Evolutionary conservation across 1,140 invertebrate species (phyloP).

Genomic region (Meloidogyne chitwoodi): DNA sequence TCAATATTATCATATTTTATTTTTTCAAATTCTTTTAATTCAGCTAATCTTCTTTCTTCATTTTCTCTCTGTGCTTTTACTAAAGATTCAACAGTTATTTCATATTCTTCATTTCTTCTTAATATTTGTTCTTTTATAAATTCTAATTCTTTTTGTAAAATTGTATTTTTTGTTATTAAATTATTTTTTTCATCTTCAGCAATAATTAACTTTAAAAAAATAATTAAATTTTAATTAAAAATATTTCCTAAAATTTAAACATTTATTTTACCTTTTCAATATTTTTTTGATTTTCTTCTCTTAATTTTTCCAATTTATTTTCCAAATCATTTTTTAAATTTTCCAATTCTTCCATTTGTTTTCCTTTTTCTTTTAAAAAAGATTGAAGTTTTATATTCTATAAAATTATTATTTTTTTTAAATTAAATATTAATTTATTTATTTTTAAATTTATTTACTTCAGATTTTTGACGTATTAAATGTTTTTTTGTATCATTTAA

Average conservation of each 20-base stretch:
- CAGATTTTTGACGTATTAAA: constrained; percentile 46
- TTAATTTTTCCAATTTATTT: constrained; percentile 49
- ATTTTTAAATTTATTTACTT: too few relatives aligned
- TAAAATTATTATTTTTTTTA: constrained; percentile 5
- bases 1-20: constrained; percentile 57
- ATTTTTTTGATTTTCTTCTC: constrained; percentile 54
- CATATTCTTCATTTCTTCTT: constrained; percentile 58
- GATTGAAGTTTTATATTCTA: constrained; percentile 54
- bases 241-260: background rate
- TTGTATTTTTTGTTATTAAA: constrained; percentile 40
- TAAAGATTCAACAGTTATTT: constrained; percentile 53
- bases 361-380: constrained; percentile 52
- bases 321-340: constrained; percentile 53
- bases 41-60: constrained; percentile 54
- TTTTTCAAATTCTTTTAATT: constrained; percentile 54
- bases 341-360: constrained; percentile 54
- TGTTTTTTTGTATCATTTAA: constrained; percentile 45
- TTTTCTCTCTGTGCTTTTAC: constrained; percentile 50
- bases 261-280: constrained; percentile 47
- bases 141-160: constrained; percentile 54
- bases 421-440: too few relatives aligned
- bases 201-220: constrained; percentile 46
- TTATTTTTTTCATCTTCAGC: constrained; percentile 53
- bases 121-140: constrained; percentile 59
- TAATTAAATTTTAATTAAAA: background rate